Evolutionary conservation across 2,797 vertebrate genomes (phyloP), one percentile per base, ranked within the genome.

Genomic region (Simalia tracyae): DNA sequence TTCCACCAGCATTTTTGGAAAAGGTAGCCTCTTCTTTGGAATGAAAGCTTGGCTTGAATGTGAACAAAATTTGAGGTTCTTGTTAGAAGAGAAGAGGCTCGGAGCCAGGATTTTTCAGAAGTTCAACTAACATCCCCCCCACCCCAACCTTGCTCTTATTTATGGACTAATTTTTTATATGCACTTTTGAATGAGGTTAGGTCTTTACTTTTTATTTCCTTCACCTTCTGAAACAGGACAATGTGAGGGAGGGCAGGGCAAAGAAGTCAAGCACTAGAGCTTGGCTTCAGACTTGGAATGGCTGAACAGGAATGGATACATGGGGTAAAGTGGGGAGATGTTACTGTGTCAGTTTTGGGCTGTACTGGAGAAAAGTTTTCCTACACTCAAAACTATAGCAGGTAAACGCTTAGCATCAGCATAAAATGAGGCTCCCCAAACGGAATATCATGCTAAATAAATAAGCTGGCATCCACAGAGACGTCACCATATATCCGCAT

Each of bases 11-110:
- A 1, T 1, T 46, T 0, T 54, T 92, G 0, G 92, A 93, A 2
- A 98, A 96, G 46, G 96, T 95, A 3, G 97, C 98, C 5, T 98
- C 98, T 93, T 98, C 98, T 0, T 99, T 98, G 88, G 98, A 99
- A 50, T 99, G 98, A 86, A 99, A 99, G 96, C 61, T 26, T 22
- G 64, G 61, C 46, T 64, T 86, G 57, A 56, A 87, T 57, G 15
- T 46, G 76, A 81, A 81, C 76, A 63, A 57, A 63, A 63, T n/a
- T 24, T 15, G 26, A 72, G 24, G 64, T 81, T 31, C n/a, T 81
- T 42, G 24, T 61, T 28, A 36, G 19, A 59, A 14, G 3, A 54
- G 50, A 88, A 84, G 59, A 81, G 7, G 57, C 54, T 19, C 22
- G 24, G 59, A 86, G 72, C 42, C 17, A 15, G 8, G 64, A 22